A percentile compares a stretch with the other conserved stretches of the same genome.
Evolutionary conservation across 2,113 vertebrate species (phyloP).

Genomic region (Calidris pugnax): DNA sequence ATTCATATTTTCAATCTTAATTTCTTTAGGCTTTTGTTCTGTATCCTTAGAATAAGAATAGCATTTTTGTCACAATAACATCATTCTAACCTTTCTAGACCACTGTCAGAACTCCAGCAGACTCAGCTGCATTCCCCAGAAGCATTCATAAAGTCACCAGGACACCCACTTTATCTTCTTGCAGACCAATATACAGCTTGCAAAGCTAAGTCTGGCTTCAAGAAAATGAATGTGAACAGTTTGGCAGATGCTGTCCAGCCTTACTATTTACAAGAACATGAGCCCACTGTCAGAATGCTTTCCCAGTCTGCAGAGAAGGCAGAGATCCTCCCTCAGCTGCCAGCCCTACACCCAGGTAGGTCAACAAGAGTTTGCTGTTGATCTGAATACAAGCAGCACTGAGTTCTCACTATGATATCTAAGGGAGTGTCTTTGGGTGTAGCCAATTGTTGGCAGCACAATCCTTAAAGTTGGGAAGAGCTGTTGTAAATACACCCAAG

Average conservation of each 20-base stretch:
- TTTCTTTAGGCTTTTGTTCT: neutral
- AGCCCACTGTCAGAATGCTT: neutral
- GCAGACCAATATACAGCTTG: neutral
- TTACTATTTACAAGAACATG: neutral
- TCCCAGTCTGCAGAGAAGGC: neutral
- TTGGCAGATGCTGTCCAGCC: neutral
- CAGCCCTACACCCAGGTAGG: slow-evolving; percentile 13
- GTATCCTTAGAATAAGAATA: neutral
- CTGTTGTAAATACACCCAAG: slow-evolving; percentile 51
- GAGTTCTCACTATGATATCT: neutral
- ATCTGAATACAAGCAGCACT: slow-evolving; percentile 26
- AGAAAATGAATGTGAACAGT: neutral
- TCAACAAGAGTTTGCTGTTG: slow-evolving; percentile 57
- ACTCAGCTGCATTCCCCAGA: neutral
- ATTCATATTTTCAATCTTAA: neutral
- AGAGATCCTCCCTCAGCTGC: neutral
- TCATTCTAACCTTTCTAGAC: neutral
- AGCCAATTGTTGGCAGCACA: slow-evolving; percentile 36
- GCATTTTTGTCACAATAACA: neutral
- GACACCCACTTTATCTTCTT: neutral
- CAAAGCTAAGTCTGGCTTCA: neutral
- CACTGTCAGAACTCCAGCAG: neutral
- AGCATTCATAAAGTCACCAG: neutral
- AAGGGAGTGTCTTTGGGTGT: slow-evolving; percentile 49
- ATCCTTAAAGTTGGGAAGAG: slow-evolving; percentile 11